Evolutionary conservation across 2,797 vertebrate species (phyloP).

Genomic region (Arrhamphus sclerolepis): DNA sequence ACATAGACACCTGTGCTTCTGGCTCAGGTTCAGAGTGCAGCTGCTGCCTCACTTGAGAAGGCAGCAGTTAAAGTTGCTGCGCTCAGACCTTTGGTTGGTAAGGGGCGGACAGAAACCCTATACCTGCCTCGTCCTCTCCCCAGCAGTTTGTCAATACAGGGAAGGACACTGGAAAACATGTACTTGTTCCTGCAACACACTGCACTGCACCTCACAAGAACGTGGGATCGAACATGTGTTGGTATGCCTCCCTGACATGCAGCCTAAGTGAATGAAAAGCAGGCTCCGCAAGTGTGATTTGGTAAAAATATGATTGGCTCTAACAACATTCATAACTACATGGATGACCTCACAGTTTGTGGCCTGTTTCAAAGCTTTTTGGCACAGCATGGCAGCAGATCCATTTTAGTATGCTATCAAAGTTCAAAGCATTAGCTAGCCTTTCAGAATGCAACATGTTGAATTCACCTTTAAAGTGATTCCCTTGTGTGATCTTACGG

Average conservation of each 20-base stretch:
- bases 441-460: slow-evolving; percentile 44
- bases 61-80: slow-evolving; percentile 79
- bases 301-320: slow-evolving; percentile 16
- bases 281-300: slow-evolving; percentile 3
- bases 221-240: neutral
- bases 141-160: slow-evolving; percentile 70
- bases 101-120: slow-evolving; percentile 70
- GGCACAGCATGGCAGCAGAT: slow-evolving; percentile 38
- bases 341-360: neutral
- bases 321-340: neutral
- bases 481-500: slow-evolving; percentile 17
- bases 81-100: slow-evolving; percentile 77
- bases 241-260: neutral
- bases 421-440: slow-evolving; percentile 63
- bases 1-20: slow-evolving; percentile 80
- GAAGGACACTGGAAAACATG: slow-evolving; percentile 70
- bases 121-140: slow-evolving; percentile 33
- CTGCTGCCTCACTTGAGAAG: slow-evolving; percentile 80
- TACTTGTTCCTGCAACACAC: slow-evolving; percentile 32
- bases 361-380: slow-evolving; percentile 42
- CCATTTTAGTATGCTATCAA: slow-evolving; percentile 44
- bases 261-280: neutral
- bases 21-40: slow-evolving; percentile 82
- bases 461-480: slow-evolving; percentile 42
- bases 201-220: slow-evolving; percentile 13